Evolutionary conservation across 2,113 vertebrate species (phyloP).

Genomic region (Nothoprocta perdicaria): DNA sequence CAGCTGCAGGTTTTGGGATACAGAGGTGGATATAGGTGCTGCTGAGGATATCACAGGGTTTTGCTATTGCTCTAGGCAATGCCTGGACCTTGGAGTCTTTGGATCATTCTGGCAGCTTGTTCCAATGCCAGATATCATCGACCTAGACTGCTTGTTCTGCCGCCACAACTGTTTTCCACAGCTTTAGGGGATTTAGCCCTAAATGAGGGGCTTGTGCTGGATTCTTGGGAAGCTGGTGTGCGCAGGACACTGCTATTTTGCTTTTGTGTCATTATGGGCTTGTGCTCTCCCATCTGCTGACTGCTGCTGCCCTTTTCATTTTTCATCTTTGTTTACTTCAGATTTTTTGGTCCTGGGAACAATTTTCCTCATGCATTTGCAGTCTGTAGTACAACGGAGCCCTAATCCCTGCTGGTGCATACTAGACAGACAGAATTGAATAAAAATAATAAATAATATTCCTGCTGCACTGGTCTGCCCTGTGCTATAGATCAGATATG

Average conservation of each 20-base stretch:
- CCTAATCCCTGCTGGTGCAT: constrained; percentile 1
- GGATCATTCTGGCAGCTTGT: background rate
- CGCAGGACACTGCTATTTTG: background rate
- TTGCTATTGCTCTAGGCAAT: background rate
- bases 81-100: background rate
- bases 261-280: background rate
- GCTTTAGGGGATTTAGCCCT: background rate
- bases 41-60: background rate
- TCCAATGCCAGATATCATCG: background rate
- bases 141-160: background rate
- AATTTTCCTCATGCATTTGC: background rate
- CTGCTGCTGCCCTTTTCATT: background rate
- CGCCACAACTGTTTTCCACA: background rate
- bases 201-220: background rate
- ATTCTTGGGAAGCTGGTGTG: background rate
- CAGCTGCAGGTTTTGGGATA: background rate
- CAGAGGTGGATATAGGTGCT: background rate
- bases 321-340: background rate
- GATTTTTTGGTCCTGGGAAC: background rate
- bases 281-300: background rate
- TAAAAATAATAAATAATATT: constrained; percentile 31
- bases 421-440: background rate
- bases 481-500: constrained; percentile 23
- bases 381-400: background rate
- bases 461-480: background rate